Evolutionary conservation across 2,113 vertebrate genomes (phyloP), one percentile per base, ranked within the genome.

Genomic region (Coregonus clupeaformis): DNA sequence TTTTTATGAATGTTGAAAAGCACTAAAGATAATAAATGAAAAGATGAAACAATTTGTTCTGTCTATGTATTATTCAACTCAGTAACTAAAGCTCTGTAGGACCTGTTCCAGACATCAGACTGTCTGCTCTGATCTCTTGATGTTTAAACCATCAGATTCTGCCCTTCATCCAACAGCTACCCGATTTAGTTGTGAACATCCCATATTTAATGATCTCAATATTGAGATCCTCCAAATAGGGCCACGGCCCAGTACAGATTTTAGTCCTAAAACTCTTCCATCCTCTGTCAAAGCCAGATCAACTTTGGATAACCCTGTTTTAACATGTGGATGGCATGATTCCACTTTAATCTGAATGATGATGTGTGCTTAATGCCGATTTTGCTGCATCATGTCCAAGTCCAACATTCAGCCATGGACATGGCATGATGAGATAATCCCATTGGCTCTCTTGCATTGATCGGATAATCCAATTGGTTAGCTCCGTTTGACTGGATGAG

Each of bases 1-100:
- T 70, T 52, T 89, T 86, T 87, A 74, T 90, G 75, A 88, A 90
- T 90, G 88, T 88, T 75, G 27, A 84, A 86, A 85, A 85, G 75
- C 77, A 81, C 82, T 90, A 86, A 89, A 82, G 81, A 78, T 62
- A 88, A 86, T 81, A 83, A 89, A 88, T 76, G 49, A 86, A 86
- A 69, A 91, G 90, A 90, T 79, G 72, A 63, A 82, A 84, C 74
- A 24, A 0, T 3, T 42, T 42, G 36, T 42, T 69, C 18, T n/a
- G n/a, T n/a, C n/a, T 18, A 13, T 59, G 59, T 60, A 16, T 16
- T 22, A 22, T 60, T 60, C 6, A 11, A 60, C 7, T 60, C 57
- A 22, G 5, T 6, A 4, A 11, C 4, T 29, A 52, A 52, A 52
- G 49, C 49, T 11, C 57, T 60, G 57, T 11, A 60, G 6, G 13